Evolutionary conservation across 2,113 vertebrate genomes (phyloP).

Genomic region (Peromyscus californicus): DNA sequence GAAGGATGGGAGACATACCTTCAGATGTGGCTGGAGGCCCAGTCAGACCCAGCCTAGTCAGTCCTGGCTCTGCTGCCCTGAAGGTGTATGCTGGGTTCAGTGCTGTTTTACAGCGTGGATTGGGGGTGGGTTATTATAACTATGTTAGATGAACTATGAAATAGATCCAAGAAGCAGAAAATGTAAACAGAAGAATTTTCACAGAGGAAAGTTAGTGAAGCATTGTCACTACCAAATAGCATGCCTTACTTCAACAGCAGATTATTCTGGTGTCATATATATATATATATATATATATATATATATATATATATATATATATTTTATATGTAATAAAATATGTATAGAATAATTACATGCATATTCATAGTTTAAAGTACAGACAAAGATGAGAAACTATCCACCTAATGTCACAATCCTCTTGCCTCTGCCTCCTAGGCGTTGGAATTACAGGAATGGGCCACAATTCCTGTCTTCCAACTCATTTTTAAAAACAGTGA

Average conservation of each 20-base stretch:
- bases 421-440: background rate
- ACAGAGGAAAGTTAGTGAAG: background rate
- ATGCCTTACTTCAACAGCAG: background rate
- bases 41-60: too few relatives aligned
- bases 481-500: background rate
- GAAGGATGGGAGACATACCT: background rate
- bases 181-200: background rate
- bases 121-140: background rate
- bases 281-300: too few relatives aligned
- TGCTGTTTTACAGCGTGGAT: background rate
- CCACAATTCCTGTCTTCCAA: background rate
- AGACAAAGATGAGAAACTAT: background rate
- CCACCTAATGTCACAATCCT: too few relatives aligned
- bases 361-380: background rate
- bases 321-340: background rate
- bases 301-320: too few relatives aligned
- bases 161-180: background rate
- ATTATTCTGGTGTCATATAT: background rate
- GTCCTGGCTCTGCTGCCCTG: background rate
- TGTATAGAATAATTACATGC: too few relatives aligned
- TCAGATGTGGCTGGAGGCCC: background rate
- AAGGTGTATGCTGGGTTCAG: background rate
- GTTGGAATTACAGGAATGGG: background rate
- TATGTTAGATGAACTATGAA: background rate
- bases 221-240: background rate